phyloP scores from a whole-genome alignment of 2,113 vertebrate genomes.

The Lethenteron camtschaticum region DNA sequence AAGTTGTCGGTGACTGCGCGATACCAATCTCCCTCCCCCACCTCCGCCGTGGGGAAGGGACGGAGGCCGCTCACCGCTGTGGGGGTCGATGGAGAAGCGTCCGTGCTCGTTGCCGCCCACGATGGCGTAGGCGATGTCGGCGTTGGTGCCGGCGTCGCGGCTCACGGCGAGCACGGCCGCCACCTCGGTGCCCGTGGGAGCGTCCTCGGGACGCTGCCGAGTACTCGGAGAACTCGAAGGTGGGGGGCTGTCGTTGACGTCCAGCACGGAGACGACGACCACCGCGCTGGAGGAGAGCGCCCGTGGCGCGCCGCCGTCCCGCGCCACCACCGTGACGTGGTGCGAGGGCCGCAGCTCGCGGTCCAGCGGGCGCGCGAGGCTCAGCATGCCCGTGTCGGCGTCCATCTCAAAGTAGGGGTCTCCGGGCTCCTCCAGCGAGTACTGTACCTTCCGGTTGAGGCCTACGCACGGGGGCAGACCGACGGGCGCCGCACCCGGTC shows the following conservation, averaged over 20 bases:
- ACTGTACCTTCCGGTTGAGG: conserved; percentile 48
- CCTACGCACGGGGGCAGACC: conserved; percentile 21
- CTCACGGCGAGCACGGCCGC: conserved; percentile 66
- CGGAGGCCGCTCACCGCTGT: conserved; percentile 35
- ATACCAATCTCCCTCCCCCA: conserved; percentile 37
- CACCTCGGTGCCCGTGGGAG: conserved; percentile 43
- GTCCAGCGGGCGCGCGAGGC: conserved; percentile 55
- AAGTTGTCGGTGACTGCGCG: too few species aligned
- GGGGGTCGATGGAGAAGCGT: conserved; percentile 55
- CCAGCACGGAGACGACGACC: conserved; percentile 60
- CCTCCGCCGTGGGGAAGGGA: conserved; percentile 36
- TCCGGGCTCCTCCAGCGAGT: conserved; percentile 49
- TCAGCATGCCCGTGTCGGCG: conserved; percentile 45
- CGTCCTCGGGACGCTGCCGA: conserved; percentile 56
- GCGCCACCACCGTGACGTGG: conserved; percentile 47
- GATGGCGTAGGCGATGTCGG: conserved; percentile 76
- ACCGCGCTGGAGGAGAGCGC: conserved; percentile 49
- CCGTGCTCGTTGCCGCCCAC: conserved; percentile 72
- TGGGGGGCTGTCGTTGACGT: conserved; percentile 93
- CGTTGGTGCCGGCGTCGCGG: conserved; percentile 85
- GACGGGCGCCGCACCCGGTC: too few species aligned
- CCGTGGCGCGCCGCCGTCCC: conserved; percentile 41
- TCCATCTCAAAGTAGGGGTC: conserved; percentile 64
- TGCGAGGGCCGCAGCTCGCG: conserved; percentile 60
- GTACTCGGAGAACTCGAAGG: conserved; percentile 78